Conservation (phyloP, 2,113 vertebrate genomes). For the Anguilla rostrata region DNA sequence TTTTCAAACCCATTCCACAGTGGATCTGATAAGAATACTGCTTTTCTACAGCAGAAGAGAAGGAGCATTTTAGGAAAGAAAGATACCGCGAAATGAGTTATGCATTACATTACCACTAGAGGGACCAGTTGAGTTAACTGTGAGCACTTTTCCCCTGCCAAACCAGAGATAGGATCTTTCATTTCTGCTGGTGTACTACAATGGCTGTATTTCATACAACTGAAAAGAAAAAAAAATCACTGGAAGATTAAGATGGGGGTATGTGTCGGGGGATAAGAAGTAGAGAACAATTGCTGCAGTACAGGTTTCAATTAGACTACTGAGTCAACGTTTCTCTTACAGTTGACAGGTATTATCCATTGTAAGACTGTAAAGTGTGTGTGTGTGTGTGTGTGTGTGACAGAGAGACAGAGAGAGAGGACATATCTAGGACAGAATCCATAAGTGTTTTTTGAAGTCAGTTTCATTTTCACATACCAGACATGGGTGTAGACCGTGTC, state of each 20-base stretch:
- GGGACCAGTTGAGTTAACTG: constrained; percentile 38
- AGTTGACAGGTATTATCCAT: constrained; percentile 21
- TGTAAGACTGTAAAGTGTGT: constrained; percentile 22
- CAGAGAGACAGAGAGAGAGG: constrained; percentile 33
- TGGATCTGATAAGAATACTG: not conserved
- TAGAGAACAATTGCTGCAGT: not conserved
- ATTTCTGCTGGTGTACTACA: not conserved
- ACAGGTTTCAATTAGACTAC: not conserved
- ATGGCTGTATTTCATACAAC: not conserved
- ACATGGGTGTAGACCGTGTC: constrained; percentile 6
- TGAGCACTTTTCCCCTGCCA: constrained; percentile 3
- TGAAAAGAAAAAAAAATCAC: not conserved
- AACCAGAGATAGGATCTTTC: not conserved
- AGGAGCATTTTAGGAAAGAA: not conserved
- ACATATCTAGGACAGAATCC: constrained; percentile 23
- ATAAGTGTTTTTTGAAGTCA: not conserved
- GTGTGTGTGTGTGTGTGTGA: not conserved
- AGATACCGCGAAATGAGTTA: not conserved
- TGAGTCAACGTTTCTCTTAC: constrained; percentile 22
- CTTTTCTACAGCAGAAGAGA: not conserved
- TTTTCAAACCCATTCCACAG: not conserved
- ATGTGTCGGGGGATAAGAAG: not conserved
- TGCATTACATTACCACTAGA: constrained; percentile 42
- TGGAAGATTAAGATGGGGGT: not conserved
- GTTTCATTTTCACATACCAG: constrained; percentile 5